Base-by-base conservation (phyloP, 2,888 invertebrate genomes). In the Bedellia somnulentella region DNA sequence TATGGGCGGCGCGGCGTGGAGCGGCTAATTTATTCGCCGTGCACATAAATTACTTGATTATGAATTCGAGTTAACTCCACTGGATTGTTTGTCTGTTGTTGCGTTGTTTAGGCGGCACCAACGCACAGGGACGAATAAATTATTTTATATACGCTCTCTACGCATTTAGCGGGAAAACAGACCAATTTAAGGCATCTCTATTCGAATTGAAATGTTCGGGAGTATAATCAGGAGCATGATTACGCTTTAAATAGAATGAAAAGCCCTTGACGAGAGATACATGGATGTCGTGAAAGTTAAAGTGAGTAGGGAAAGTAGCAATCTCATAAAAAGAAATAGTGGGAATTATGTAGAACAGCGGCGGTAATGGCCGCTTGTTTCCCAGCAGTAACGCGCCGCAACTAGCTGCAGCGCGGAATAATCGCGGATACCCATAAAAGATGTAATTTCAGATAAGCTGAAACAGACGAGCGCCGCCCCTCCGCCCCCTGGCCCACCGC, bases 21-120 rank as follows among this genome's bases (percentile, higher is more conserved):
- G 64, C 62, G 62, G 64, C 71, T 71, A 75, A 75, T 73, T 75
- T 75, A 75, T 75, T 70, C 75, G 67, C 70, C 73, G 71, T 73
- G 70, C 75, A 75, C 75, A 75, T 75, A 73, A 75, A 75, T 75
- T 73, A 75, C 71, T 73, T 71, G 71, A 75, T 75, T 75, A 75
- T 75, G 75, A 75, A 73, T 75, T 70, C 70, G 63, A 70, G 62
- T 68, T 66, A 64, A 67, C 66, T 71, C 56, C 61, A 66, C 63
- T 62, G 64, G 61, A 61, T 61, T 71, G 68, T 70, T 67, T 70
- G 64, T 66, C 60, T 68, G 67, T 67, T 70, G 66, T 67, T 64
- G 58, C 60, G n/a, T n/a, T n/a, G n/a, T n/a, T n/a, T n/a, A n/a
- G n/a, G n/a, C n/a, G n/a, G n/a, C n/a, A n/a, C n/a, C n/a, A n/a